Conservation (phyloP, 2,113 vertebrate genomes). For the Excalfactoria chinensis region DNA sequence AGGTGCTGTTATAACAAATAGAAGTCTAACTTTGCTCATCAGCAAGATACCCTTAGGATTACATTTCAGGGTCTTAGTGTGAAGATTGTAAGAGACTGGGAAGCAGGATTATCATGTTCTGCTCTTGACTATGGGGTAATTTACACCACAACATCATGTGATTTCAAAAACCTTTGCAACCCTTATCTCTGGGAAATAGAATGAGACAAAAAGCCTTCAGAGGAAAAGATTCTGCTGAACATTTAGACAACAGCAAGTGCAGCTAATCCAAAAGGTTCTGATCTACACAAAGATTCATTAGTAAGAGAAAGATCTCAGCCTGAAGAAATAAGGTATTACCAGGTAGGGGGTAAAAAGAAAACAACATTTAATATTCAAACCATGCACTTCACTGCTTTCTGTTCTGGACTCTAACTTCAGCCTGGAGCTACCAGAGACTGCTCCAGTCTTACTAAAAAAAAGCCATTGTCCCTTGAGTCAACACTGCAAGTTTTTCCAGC, state of each 20-base stretch:
- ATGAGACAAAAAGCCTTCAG: background rate
- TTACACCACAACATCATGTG: background rate
- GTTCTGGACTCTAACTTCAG: background rate
- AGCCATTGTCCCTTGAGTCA: background rate
- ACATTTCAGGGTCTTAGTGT: background rate
- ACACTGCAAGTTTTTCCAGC: background rate
- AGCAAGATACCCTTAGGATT: background rate
- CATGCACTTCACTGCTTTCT: background rate
- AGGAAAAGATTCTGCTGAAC: background rate
- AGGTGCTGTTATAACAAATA: background rate
- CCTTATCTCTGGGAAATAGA: background rate
- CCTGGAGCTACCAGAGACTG: background rate
- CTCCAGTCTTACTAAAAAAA: background rate
- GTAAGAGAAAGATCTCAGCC: background rate
- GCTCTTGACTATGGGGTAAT: background rate
- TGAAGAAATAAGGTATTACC: background rate
- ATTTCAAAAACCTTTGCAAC: background rate
- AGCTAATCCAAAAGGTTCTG: background rate
- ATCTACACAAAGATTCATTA: background rate
- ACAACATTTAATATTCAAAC: background rate
- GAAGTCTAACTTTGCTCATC: background rate
- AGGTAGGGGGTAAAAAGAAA: fast-evolving
- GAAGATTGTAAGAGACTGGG: background rate
- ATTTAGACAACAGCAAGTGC: background rate
- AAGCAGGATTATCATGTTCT: background rate